phyloP scores from a whole-genome alignment of 2,888 invertebrate species.

The Poecilus cupreus region DNA sequence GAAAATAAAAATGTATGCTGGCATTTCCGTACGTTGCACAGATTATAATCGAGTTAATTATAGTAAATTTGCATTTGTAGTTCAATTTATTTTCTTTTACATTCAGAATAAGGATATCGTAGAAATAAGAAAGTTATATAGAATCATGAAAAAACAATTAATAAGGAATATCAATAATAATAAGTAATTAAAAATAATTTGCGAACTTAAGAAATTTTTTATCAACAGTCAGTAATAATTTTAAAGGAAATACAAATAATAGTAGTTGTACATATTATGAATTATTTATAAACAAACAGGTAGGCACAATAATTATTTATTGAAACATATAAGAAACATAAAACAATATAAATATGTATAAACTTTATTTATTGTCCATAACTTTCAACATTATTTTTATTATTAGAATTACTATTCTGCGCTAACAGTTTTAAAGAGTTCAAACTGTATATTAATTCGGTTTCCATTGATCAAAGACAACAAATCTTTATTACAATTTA shows the following conservation, averaged over 20 bases:
- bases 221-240: too few relatives aligned
- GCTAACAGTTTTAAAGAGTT: slow-evolving; percentile 39
- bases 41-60: neutral
- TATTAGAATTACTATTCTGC: neutral
- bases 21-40: neutral
- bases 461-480: neutral
- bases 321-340: neutral
- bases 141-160: too few relatives aligned
- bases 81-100: neutral
- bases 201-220: too few relatives aligned
- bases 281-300: neutral
- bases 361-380: neutral
- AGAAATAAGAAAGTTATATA: too few relatives aligned
- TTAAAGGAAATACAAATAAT: neutral
- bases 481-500: neutral
- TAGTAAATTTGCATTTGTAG: neutral
- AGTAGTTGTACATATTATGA: neutral
- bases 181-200: too few relatives aligned
- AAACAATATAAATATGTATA: too few relatives aligned
- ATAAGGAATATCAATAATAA: too few relatives aligned
- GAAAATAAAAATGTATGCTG: neutral
- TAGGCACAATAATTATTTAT: neutral
- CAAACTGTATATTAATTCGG: slow-evolving; percentile 42
- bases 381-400: neutral
- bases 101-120: too few relatives aligned